Conservation (phyloP, 2,888 invertebrate genomes). For the Drosophila longiperda region DNA sequence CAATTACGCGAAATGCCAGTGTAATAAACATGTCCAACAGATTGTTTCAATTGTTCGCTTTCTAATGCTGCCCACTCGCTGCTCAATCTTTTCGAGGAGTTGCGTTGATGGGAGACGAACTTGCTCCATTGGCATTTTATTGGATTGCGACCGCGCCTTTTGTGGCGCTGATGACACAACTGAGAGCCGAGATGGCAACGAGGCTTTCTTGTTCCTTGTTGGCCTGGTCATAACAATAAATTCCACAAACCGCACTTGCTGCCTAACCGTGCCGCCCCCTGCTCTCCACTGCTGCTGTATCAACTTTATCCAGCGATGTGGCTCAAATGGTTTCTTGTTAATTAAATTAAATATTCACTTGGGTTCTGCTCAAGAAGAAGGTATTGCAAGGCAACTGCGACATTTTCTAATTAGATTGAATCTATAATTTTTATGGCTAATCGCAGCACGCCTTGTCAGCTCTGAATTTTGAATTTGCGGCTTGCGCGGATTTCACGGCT, state of each 20-base stretch:
- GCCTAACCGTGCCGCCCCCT: not conserved
- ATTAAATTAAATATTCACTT: conserved; percentile 84
- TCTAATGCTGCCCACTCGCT: conserved; percentile 20
- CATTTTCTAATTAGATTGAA: conserved; percentile 83
- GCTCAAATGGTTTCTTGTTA: conserved; percentile 82
- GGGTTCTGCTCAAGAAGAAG: conserved; percentile 24
- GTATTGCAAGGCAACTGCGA: conserved; percentile 52
- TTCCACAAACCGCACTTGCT: conserved; percentile 52
- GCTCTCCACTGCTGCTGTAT: conserved; percentile 2
- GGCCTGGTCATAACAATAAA: conserved; percentile 82
- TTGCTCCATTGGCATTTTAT: conserved; percentile 49
- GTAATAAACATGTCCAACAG: conserved; percentile 80
- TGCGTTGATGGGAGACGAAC: conserved; percentile 7
- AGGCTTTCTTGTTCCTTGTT: conserved; percentile 48
- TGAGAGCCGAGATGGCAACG: conserved; percentile 40
- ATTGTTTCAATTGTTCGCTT: conserved; percentile 69
- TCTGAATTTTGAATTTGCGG: conserved; percentile 73
- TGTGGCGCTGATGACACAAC: conserved; percentile 57
- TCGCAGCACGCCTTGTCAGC: conserved; percentile 58
- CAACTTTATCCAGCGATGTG: conserved; percentile 46
- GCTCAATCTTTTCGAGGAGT: conserved; percentile 57
- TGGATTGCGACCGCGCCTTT: conserved; percentile 30
- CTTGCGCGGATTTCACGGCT: conserved; percentile 38
- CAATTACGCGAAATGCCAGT: conserved; percentile 71
- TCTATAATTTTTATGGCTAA: conserved; percentile 84